These are phyloP conservation scores for Ichneumoninae sp. DNA, from an alignment of 2,888 invertebrate species.

Conservation along the genomic window DNA sequence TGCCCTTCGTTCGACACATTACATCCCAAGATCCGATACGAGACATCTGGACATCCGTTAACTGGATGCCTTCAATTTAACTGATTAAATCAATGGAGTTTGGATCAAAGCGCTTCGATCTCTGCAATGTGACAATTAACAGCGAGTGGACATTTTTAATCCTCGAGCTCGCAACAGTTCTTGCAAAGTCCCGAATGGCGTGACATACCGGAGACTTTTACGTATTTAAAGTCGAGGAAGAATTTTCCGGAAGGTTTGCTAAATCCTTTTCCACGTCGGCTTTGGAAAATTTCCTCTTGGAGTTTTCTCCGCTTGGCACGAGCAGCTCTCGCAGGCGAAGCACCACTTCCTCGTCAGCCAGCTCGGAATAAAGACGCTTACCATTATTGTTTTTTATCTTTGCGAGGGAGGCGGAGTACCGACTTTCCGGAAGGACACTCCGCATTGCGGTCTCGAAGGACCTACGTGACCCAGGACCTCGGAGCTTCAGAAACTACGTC, in stretches of 20 bases:
- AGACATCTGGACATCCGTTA: conserved; percentile 54
- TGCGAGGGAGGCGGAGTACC: conserved; percentile 46
- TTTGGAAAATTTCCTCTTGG: neutral
- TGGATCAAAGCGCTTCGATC: neutral
- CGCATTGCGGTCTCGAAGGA: conserved; percentile 73
- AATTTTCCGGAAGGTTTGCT: neutral
- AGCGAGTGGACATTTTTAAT: neutral
- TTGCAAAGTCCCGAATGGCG: neutral
- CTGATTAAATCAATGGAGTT: neutral
- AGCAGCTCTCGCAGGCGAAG: neutral
- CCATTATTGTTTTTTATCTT: conserved; percentile 66
- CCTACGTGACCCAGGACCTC: conserved; percentile 73
- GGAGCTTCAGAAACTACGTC: conserved; percentile 35
- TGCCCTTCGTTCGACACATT: conserved; percentile 69
- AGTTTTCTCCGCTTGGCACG: conserved; percentile 3
- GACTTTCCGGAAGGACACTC: conserved; percentile 64
- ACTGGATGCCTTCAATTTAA: conserved; percentile 16
- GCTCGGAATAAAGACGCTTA: conserved; percentile 60
- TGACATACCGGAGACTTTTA: neutral
- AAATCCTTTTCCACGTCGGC: conserved; percentile 19
- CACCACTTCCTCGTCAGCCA: conserved; percentile 41
- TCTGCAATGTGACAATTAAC: conserved; percentile 1
- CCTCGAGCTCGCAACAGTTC: neutral
- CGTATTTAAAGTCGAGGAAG: neutral
- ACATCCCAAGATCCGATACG: conserved; percentile 62